phyloP scores from a whole-genome alignment of 2,888 invertebrate genomes.

The Hipparchia semele region DNA sequence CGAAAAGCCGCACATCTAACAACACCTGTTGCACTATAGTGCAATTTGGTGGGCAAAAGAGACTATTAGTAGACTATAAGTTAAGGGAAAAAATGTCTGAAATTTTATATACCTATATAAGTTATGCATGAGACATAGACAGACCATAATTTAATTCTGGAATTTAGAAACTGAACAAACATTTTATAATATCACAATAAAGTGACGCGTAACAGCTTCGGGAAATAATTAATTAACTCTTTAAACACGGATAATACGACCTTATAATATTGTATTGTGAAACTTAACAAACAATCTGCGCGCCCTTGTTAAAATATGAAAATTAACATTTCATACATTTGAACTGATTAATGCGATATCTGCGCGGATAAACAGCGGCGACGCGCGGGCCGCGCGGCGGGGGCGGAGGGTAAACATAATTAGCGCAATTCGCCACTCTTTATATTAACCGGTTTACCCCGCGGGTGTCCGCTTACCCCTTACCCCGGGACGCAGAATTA shows the following conservation, averaged over 20 bases:
- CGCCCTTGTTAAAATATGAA: slow-evolving; percentile 28
- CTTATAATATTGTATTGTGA: slow-evolving; percentile 4
- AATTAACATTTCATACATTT: slow-evolving; percentile 34
- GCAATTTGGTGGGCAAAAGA: no score
- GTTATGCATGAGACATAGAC: no score
- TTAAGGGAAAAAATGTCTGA: no score
- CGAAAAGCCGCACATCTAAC: no score
- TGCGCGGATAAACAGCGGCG: slow-evolving; percentile 35
- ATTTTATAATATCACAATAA: neutral
- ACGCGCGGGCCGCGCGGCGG: neutral
- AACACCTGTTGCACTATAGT: no score
- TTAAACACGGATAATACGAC: neutral
- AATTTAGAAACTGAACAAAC: neutral
- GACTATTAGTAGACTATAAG: no score
- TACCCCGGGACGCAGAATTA: slow-evolving; percentile 27
- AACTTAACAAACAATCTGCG: slow-evolving; percentile 12
- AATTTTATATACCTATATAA: no score
- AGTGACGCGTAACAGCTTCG: neutral
- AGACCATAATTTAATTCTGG: neutral
- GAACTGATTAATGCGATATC: slow-evolving; percentile 40
- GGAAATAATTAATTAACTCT: neutral
- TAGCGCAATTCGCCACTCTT: slow-evolving; percentile 48
- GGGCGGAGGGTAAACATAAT: slow-evolving; percentile 45
- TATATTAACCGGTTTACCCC: slow-evolving; percentile 44
- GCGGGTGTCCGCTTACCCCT: slow-evolving; percentile 30